These are phyloP conservation scores for Pantelozetes paolii DNA, from an alignment of 2,888 invertebrate species.

Conservation along the genomic window DNA sequence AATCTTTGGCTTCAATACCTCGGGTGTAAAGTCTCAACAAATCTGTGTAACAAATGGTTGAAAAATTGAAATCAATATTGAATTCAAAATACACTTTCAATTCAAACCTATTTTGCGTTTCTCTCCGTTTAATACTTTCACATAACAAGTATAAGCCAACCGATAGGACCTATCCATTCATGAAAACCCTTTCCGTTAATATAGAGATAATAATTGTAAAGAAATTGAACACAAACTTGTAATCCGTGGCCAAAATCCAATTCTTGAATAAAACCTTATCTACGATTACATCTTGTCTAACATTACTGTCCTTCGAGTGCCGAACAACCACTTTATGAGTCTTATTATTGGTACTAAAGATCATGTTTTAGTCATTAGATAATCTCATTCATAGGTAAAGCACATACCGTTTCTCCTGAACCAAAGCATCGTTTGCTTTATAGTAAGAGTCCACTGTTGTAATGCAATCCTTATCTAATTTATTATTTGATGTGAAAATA, in stretches of 20 bases:
- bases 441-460: not conserved
- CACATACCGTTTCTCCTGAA: not conserved
- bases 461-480: constrained; percentile 13
- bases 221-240: not conserved
- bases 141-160: constrained; percentile 20
- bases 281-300: not conserved
- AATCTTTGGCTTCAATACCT: constrained; percentile 11
- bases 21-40: constrained; percentile 1
- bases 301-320: not conserved
- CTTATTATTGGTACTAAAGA: constrained; percentile 7
- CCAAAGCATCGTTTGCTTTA: not conserved
- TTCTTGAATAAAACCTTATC: constrained; percentile 1
- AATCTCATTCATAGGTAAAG: too few relatives aligned
- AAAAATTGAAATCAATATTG: not conserved
- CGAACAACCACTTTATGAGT: not conserved
- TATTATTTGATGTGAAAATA: not conserved
- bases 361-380: not conserved
- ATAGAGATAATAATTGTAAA: not conserved
- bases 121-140: not conserved
- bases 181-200: not conserved
- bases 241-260: constrained; percentile 24
- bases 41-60: not conserved
- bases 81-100: not conserved
- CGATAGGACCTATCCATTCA: not conserved
- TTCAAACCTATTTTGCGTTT: not conserved